phyloP scores from a whole-genome alignment of 2,888 invertebrate genomes.

The Schrankia costaestrigalis region DNA sequence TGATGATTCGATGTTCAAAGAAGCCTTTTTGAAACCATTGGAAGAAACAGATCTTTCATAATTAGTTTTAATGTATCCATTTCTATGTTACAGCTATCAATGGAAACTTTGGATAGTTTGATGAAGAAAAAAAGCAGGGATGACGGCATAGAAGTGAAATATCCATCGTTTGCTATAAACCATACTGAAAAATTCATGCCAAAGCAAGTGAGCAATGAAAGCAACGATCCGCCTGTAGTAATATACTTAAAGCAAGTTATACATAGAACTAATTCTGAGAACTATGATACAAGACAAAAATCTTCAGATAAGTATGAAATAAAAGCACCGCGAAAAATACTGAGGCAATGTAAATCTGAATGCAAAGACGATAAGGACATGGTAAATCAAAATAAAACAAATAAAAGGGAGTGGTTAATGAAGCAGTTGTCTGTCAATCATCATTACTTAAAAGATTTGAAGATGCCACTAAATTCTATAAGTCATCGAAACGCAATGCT shows the following conservation, averaged over 20 bases:
- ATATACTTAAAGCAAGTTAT: slow-evolving; percentile 45
- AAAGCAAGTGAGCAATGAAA: slow-evolving; percentile 30
- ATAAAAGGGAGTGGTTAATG: slow-evolving; percentile 69
- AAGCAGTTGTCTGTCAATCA: slow-evolving; percentile 80
- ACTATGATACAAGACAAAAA: slow-evolving; percentile 41
- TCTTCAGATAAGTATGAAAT: slow-evolving; percentile 46
- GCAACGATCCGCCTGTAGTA: slow-evolving; percentile 50
- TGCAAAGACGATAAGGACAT: slow-evolving; percentile 58
- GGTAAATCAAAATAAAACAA: slow-evolving; percentile 65
- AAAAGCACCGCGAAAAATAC: slow-evolving; percentile 44
- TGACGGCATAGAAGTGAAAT: slow-evolving; percentile 46
- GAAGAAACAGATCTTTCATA: not conserved
- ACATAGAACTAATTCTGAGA: slow-evolving; percentile 60
- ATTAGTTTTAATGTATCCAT: not conserved
- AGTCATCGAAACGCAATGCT: slow-evolving; percentile 93
- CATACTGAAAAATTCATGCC: slow-evolving; percentile 19
- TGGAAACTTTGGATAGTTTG: slow-evolving; percentile 83
- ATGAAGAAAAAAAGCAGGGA: slow-evolving; percentile 47
- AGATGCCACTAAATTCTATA: slow-evolving; percentile 89
- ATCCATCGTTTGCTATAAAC: slow-evolving; percentile 45
- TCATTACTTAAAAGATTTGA: slow-evolving; percentile 86
- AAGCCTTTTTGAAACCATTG: too few species aligned
- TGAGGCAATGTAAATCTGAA: slow-evolving; percentile 51
- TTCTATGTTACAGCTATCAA: slow-evolving; percentile 77
- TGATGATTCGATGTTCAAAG: too few species aligned